phyloP scores from a whole-genome alignment of 2,797 vertebrate species.

The Tapirus indicus region DNA sequence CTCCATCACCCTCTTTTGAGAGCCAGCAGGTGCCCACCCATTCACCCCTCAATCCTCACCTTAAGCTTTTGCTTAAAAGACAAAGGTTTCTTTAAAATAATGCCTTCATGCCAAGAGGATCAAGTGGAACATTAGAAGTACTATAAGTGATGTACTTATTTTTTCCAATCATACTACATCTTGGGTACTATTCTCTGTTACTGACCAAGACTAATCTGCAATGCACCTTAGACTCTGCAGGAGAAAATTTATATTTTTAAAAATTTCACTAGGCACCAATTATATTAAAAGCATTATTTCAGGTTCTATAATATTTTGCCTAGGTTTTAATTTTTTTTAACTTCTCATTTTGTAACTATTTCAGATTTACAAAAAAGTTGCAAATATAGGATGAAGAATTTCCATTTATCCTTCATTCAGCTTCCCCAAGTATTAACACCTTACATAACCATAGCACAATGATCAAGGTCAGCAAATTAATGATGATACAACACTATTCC shows the following conservation, averaged over 20 bases:
- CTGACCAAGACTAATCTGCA: not conserved
- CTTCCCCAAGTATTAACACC: not conserved
- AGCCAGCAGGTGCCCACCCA: not conserved
- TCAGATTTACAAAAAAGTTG: not conserved
- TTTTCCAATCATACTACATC: not conserved
- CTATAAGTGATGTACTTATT: accelerated
- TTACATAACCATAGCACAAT: not conserved
- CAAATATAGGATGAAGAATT: not conserved
- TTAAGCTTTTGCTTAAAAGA: not conserved
- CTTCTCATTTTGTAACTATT: not conserved
- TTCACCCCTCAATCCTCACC: not conserved
- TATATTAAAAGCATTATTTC: not conserved
- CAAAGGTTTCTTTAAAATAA: not conserved
- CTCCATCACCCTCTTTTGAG: too few relatives aligned
- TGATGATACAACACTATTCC: too few relatives aligned
- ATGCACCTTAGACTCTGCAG: not conserved
- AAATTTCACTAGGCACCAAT: not conserved
- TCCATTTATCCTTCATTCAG: not conserved
- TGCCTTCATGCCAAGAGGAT: not conserved
- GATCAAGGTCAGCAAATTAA: not conserved
- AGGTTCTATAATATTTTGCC: not conserved
- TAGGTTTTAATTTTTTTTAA: not conserved
- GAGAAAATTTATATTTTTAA: not conserved
- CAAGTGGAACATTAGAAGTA: not conserved
- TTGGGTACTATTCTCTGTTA: not conserved